Conservation (phyloP, 2,797 vertebrate genomes). For the Acanthiza pusilla region DNA sequence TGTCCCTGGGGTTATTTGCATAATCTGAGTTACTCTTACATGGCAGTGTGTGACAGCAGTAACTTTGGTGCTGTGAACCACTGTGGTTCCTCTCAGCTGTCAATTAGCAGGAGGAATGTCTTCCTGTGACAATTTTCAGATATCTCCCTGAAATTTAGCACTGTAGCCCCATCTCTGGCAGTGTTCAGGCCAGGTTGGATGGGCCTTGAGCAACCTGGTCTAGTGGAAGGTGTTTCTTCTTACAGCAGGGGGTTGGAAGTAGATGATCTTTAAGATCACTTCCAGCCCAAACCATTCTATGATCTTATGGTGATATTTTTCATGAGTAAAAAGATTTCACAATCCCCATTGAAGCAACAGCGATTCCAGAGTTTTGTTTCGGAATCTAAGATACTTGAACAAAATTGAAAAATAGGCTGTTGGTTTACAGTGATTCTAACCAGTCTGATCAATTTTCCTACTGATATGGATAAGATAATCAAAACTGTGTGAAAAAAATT, state of each 20-base stretch:
- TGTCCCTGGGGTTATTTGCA: not conserved
- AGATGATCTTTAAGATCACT: not conserved
- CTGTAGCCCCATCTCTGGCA: not conserved
- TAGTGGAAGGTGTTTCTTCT: not conserved
- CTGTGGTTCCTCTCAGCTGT: not conserved
- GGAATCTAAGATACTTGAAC: not conserved
- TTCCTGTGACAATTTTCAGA: not conserved
- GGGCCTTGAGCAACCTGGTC: not conserved
- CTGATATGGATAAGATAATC: not conserved
- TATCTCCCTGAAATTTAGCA: not conserved
- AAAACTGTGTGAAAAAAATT: not conserved
- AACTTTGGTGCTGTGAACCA: not conserved
- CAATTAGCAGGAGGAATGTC: not conserved
- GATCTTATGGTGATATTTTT: not conserved
- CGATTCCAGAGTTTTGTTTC: not conserved
- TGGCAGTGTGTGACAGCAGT: not conserved
- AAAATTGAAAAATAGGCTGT: not conserved
- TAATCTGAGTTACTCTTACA: not conserved
- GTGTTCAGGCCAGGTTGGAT: not conserved
- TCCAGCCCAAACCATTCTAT: not conserved
- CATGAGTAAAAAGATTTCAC: not conserved
- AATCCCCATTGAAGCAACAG: not conserved
- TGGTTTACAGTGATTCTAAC: not conserved
- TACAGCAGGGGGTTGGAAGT: not conserved
- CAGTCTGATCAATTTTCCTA: not conserved